These are phyloP conservation scores for Euproctis similis DNA, from an alignment of 2,888 invertebrate genomes.

Conservation along the genomic window DNA sequence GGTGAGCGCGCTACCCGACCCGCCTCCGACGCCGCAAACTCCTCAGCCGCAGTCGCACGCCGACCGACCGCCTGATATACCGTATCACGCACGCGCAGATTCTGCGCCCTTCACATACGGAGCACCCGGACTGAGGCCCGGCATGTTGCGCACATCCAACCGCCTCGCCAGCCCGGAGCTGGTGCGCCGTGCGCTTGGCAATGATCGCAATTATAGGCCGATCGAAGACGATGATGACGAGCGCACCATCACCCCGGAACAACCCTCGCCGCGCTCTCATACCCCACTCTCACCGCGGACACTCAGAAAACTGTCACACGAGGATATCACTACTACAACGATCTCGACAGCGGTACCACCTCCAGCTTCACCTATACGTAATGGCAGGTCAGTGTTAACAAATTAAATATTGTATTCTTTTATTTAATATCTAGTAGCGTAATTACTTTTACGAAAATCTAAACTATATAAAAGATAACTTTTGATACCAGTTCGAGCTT, in stretches of 20 bases:
- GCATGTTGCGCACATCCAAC: slow-evolving; percentile 82
- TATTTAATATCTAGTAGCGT: too few species aligned
- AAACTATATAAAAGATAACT: too few species aligned
- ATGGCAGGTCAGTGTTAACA: slow-evolving; percentile 62
- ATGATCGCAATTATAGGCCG: slow-evolving; percentile 49
- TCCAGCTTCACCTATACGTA: slow-evolving; percentile 43
- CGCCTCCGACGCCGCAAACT: slow-evolving; percentile 39
- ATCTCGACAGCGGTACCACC: slow-evolving; percentile 30
- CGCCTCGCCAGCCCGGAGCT: slow-evolving; percentile 89
- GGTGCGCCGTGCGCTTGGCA: slow-evolving; percentile 82
- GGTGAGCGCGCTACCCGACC: slow-evolving; percentile 87
- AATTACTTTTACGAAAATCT: too few species aligned
- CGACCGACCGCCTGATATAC: slow-evolving; percentile 78
- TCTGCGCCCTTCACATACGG: slow-evolving; percentile 94
- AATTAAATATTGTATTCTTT: too few species aligned
- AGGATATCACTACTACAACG: slow-evolving; percentile 56
- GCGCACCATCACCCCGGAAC: slow-evolving; percentile 53
- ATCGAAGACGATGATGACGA: slow-evolving; percentile 63
- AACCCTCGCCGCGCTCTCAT: slow-evolving; percentile 36
- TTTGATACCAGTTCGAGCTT: too few species aligned
- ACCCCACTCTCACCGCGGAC: slow-evolving; percentile 54
- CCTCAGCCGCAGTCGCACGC: slow-evolving; percentile 58
- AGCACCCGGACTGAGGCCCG: slow-evolving; percentile 73
- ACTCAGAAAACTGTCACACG: slow-evolving; percentile 54
- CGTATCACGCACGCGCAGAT: slow-evolving; percentile 93